Base-by-base conservation (phyloP, 2,797 vertebrate species). In the Tolypeutes matacus region DNA sequence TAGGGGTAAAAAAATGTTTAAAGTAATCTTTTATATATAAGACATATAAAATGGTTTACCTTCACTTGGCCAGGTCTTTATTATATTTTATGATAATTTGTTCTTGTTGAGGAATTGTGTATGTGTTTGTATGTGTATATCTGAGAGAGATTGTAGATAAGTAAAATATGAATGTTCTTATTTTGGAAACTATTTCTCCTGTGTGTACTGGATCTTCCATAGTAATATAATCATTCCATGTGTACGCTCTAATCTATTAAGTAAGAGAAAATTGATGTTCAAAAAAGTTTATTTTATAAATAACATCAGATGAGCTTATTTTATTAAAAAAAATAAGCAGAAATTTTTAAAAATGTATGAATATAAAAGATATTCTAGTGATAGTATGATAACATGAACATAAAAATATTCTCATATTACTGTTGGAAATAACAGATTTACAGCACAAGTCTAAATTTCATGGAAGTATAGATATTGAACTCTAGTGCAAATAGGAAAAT, bases 111-210 rank as follows among this genome's bases (percentile, higher is more conserved):
- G 5, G 1, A 18, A 20, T 39, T 53, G 36, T 56, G 15, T 56
- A 14, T 51, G 46, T 56, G 34, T n/a, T n/a, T 82, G 15, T 72
- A 7, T 21, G 2, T 49, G 31, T 62, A 8, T 21, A 8, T 21
- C 18, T 42, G 4, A 56, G 18, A 51, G 29, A 58, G 7, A 56
- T 21, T 67, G 64, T 39, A 46, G 72, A 87, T 75, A 15, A 86
- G 8, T 60, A 88, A 95, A 96, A 80, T 70, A 67, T 53, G 12
- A 86, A 75, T 69, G 36, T 20, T 56, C 29, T 5, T 60, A 29
- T 70, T 96, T 96, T 86, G 75, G 18, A 42, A 65, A 92, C 67
- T 27, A 51, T 29, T 89, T 76, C 27, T 51, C 69, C 36, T 85
- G 20, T 56, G 18, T 83, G 3, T 78, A 83, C 94, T 39, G 60